Evolutionary conservation across 2,888 invertebrate genomes (phyloP).

Genomic region (Cancer borealis): DNA sequence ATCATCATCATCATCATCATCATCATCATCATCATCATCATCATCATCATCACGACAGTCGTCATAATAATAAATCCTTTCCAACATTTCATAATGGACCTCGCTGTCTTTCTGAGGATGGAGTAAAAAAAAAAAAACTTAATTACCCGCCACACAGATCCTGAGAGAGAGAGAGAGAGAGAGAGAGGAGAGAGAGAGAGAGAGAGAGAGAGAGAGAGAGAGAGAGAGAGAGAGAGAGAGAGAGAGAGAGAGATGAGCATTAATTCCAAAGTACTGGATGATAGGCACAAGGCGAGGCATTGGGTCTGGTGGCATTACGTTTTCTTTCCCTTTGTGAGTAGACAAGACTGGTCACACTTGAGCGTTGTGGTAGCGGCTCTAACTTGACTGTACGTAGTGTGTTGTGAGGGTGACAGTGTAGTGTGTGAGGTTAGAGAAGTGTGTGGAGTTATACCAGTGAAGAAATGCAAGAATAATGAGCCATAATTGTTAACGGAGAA

Average conservation of each 20-base stretch:
- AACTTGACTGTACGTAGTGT: too few species aligned
- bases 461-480: too few species aligned
- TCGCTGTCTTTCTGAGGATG: conserved; percentile 1
- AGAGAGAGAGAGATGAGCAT: conserved; percentile 48
- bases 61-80: conserved; percentile 20
- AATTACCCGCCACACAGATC: conserved; percentile 20
- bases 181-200: conserved; percentile 48
- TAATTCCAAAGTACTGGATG: too few species aligned
- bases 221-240: conserved; percentile 57
- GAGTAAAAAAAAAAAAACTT: not conserved
- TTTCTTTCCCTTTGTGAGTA: too few species aligned
- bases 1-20: not conserved
- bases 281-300: too few species aligned
- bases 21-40: not conserved
- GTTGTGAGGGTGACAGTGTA: too few species aligned
- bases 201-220: conserved; percentile 57
- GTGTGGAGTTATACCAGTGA: too few species aligned
- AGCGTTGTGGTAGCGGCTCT: too few species aligned
- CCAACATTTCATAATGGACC: conserved; percentile 12
- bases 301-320: too few species aligned
- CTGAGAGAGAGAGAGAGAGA: conserved; percentile 4
- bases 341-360: too few species aligned
- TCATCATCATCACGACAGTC: not conserved
- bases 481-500: too few species aligned
- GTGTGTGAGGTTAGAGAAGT: too few species aligned